Evolutionary conservation across 2,797 vertebrate genomes (phyloP).

Genomic region (Cynodonichthys magdalenae): DNA sequence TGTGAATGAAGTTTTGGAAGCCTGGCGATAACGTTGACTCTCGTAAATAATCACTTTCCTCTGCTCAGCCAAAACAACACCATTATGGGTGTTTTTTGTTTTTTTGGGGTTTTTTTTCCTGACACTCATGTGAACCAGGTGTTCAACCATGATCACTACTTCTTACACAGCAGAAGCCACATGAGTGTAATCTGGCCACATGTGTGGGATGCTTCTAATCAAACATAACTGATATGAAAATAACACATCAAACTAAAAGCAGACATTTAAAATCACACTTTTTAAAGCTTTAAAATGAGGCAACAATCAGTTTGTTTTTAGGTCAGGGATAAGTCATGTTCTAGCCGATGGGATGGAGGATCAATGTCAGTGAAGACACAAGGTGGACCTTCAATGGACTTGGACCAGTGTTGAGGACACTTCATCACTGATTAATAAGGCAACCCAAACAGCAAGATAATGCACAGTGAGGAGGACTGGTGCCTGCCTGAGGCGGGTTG

Average conservation of each 20-base stretch:
- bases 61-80: background rate
- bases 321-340: too few relatives aligned
- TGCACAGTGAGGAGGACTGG: constrained; percentile 32
- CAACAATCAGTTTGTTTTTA: constrained; percentile 15
- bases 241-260: background rate
- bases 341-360: constrained; percentile 42
- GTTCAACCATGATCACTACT: background rate
- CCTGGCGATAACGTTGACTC: constrained; percentile 40
- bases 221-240: background rate
- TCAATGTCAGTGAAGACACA: constrained; percentile 39
- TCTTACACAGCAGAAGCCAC: constrained; percentile 8
- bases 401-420: constrained; percentile 52
- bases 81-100: background rate
- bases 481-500: constrained; percentile 3
- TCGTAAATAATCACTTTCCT: constrained; percentile 17
- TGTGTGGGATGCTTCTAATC: too few relatives aligned
- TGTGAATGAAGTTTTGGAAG: constrained; percentile 29
- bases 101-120: constrained; percentile 10
- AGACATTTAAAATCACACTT: background rate
- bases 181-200: background rate
- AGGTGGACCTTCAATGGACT: constrained; percentile 21
- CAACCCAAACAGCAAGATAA: constrained; percentile 49
- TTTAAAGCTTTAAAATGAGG: background rate
- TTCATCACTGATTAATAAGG: constrained; percentile 49
- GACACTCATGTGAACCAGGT: constrained; percentile 11